A percentile compares a stretch with the other conserved stretches of the same genome.
These are phyloP conservation scores for Phalacrocorax carbo DNA, from an alignment of 2,113 vertebrate species.

Conservation along the genomic window DNA sequence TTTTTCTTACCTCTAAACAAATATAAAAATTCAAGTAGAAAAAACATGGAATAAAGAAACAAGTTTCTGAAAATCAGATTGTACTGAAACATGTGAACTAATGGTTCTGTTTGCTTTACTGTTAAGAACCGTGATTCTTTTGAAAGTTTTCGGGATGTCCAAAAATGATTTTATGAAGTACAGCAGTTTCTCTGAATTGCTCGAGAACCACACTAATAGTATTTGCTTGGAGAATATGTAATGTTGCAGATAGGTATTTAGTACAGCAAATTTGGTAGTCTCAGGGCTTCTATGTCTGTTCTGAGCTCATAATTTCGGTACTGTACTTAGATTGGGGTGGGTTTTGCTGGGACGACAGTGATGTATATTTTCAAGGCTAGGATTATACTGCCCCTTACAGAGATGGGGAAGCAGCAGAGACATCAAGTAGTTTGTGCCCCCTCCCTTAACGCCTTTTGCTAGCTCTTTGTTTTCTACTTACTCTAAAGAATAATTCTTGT, in stretches of 20 bases:
- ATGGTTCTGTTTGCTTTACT: not conserved
- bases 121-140: not conserved
- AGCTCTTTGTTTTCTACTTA: not conserved
- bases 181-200: not conserved
- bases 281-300: not conserved
- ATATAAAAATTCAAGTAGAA: not conserved
- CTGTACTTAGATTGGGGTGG: not conserved
- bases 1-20: not conserved
- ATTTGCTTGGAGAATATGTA: constrained; percentile 9
- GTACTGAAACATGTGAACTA: not conserved
- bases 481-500: not conserved
- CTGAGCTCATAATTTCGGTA: not conserved
- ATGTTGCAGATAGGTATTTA: constrained; percentile 21
- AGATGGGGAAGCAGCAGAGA: not conserved
- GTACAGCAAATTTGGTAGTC: not conserved
- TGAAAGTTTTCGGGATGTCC: not conserved
- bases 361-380: not conserved
- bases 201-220: not conserved
- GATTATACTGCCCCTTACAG: not conserved
- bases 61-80: not conserved
- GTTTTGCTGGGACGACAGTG: not conserved
- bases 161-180: constrained; percentile 14
- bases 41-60: not conserved
- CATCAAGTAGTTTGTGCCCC: not conserved
- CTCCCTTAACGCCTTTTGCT: not conserved